Evolutionary conservation across 2,113 vertebrate species (phyloP).

Genomic region (Nibea coibor): DNA sequence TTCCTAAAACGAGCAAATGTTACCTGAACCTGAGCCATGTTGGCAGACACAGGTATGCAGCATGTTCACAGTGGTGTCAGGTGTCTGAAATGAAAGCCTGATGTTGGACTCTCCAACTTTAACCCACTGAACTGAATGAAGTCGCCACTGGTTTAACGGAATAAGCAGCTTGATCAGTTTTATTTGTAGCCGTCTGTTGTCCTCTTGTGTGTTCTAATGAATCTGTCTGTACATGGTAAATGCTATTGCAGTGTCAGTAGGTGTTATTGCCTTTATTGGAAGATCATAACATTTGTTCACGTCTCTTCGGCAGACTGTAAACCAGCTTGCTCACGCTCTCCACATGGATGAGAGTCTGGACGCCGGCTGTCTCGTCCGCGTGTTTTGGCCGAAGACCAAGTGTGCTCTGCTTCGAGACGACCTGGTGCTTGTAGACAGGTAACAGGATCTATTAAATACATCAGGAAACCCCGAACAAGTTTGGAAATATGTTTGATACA

Average conservation of each 20-base stretch:
- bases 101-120: neutral
- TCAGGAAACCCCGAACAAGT: neutral
- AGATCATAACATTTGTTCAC: neutral
- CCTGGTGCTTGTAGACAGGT: slow-evolving; percentile 98
- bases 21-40: neutral
- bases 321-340: slow-evolving; percentile 96
- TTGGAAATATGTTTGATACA: neutral
- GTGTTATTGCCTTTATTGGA: neutral
- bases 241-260: neutral
- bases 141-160: neutral
- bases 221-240: no score
- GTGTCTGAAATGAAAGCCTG: slow-evolving; percentile 14
- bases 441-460: slow-evolving; percentile 14
- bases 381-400: slow-evolving; percentile 99
- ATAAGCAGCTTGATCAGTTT: no score
- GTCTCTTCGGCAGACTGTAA: slow-evolving; percentile 89
- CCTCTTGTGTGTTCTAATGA: no score
- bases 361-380: slow-evolving; percentile 94
- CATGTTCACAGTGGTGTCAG: slow-evolving; percentile 39
- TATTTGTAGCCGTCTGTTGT: no score
- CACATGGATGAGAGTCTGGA: slow-evolving; percentile 98
- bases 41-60: neutral
- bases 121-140: neutral
- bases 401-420: slow-evolving; percentile 97
- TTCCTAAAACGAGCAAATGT: neutral